Base-by-base conservation (phyloP, 2,113 vertebrate species). In the Ranitomeya imitator region DNA sequence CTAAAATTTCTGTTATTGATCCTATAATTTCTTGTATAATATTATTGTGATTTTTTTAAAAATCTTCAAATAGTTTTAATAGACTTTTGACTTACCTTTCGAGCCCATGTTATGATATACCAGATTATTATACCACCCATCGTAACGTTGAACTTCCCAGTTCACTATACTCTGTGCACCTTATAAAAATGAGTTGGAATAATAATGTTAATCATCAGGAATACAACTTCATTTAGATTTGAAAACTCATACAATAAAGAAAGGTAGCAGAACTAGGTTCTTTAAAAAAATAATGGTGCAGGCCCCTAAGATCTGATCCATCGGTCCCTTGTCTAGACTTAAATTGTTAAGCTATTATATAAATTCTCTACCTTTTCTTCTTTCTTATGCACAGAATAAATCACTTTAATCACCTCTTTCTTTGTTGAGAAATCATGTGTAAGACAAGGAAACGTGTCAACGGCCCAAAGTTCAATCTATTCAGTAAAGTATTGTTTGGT, bases 111-210 rank as follows among this genome's bases (percentile, higher is more conserved):
- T 90, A 63, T 97, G 97, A 88, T 94, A 86, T 59, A 95, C 95
- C 86, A 99, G 91, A 90, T 97, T 99, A 95, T 99, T 99, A 93
- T 98, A 99, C 98, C 98, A 99, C 23, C 98, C 98, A 0, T 99
- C 98, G 0, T 97, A 98, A 73, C 98, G 96, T 90, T 97, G 96
- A 0, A 97, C 93, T 93, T 99, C 98, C 97, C 98, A 99, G 45
- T 91, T 71, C 6, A 91, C 89, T 86, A 87, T 93, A 3, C 92
- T 83, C 54, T 93, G 90, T 1, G 92, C 89, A 57, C 83, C 98
- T 99, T 93, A 55, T 18, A 91, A 88, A 19, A 69, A 21, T 45
- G 37, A 45, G 37, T 45, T 45, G 37, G 2, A 74, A 37, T 74
- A 15, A 45, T 6, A 73, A 37, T 71, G 5, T 14, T 31, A 73